These are phyloP conservation scores for Caenorhabditis wallacei DNA, from an alignment of 2,888 invertebrate genomes.

Conservation along the genomic window DNA sequence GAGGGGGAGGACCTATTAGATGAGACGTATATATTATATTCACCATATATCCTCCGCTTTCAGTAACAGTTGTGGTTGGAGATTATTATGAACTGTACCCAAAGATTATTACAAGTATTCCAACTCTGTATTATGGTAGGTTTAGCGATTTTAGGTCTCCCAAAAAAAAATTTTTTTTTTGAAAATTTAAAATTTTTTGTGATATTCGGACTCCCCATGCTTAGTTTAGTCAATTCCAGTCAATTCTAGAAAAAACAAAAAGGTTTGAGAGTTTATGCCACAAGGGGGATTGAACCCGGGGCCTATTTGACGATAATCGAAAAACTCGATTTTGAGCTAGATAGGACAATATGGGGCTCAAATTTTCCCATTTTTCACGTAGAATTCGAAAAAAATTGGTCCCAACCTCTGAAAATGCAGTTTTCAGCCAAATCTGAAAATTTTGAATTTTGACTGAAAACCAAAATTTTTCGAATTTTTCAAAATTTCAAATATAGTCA, in stretches of 20 bases:
- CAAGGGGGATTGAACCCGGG: too few species aligned
- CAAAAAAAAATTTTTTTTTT: slow-evolving; percentile 4
- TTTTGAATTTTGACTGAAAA: neutral
- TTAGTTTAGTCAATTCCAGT: too few species aligned
- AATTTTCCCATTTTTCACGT: neutral
- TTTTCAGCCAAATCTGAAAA: neutral
- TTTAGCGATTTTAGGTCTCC: neutral
- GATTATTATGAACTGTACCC: slow-evolving; percentile 29
- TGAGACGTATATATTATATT: neutral
- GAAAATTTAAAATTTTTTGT: neutral
- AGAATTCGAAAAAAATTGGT: neutral
- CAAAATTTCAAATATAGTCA: neutral
- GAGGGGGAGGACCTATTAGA: slow-evolving; percentile 22
- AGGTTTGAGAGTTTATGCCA: too few species aligned
- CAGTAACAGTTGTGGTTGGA: too few species aligned
- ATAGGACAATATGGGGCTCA: neutral
- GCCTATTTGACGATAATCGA: neutral
- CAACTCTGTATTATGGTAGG: slow-evolving; percentile 28
- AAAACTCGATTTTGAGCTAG: neutral
- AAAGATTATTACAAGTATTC: neutral
- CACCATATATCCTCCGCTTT: neutral
- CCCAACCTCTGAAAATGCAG: too few species aligned
- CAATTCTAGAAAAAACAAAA: too few species aligned
- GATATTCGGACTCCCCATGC: too few species aligned
- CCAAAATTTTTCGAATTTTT: neutral